These are phyloP conservation scores for Trichoplusia ni DNA, from an alignment of 1,140 invertebrate genomes.

Conservation along the genomic window DNA sequence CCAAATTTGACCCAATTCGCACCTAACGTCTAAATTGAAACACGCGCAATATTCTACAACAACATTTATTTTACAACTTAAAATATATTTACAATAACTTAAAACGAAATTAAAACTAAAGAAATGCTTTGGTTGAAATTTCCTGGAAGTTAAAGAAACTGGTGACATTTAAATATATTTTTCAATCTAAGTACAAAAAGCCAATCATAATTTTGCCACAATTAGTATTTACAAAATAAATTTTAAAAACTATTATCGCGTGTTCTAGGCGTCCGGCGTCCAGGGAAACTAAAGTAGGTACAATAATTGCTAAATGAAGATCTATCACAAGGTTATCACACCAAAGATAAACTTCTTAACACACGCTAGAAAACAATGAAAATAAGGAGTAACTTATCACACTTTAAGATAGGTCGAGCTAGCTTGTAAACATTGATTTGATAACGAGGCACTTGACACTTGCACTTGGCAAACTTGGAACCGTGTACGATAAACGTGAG, in stretches of 20 bases:
- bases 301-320: slow-evolving; percentile 41
- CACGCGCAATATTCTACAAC: not conserved
- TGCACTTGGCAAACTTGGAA: slow-evolving; percentile 14
- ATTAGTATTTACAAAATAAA: slow-evolving; percentile 22
- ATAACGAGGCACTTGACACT: slow-evolving; percentile 6
- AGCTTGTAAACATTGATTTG: not conserved
- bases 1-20: slow-evolving; percentile 4
- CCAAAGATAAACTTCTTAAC: slow-evolving; percentile 44
- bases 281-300: slow-evolving; percentile 57
- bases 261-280: slow-evolving; percentile 72
- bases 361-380: slow-evolving; percentile 28
- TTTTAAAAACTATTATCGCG: slow-evolving; percentile 60
- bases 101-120: not conserved
- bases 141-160: slow-evolving; percentile 15
- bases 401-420: slow-evolving; percentile 24
- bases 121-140: slow-evolving; percentile 23
- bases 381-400: slow-evolving; percentile 38
- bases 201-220: slow-evolving; percentile 44
- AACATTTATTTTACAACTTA: slow-evolving; percentile 24
- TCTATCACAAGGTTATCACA: slow-evolving; percentile 75
- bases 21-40: not conserved
- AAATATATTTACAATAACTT: slow-evolving; percentile 17
- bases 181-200: slow-evolving; percentile 52
- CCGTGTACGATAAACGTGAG: not conserved
- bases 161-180: slow-evolving; percentile 33